Conservation (phyloP, 2,797 vertebrate genomes). For the Huso huso region DNA sequence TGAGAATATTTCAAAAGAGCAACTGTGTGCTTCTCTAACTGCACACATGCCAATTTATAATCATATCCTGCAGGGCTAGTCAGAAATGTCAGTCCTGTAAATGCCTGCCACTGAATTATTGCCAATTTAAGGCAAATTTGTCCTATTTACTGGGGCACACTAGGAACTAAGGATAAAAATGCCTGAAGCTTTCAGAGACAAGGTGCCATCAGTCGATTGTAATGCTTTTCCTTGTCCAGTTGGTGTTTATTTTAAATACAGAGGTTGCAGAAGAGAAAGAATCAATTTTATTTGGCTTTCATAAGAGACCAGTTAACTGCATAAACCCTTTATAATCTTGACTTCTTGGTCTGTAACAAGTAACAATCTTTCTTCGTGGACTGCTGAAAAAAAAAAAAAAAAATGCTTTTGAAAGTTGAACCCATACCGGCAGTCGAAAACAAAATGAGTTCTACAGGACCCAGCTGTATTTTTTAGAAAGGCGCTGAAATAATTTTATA, state of each 20-base stretch:
- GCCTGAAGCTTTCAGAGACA: constrained; percentile 39
- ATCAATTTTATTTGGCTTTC: too few species aligned
- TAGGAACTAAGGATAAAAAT: constrained; percentile 36
- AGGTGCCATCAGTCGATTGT: constrained; percentile 47
- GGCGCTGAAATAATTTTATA: too few species aligned
- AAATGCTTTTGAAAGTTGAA: too few species aligned
- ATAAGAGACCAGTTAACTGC: too few species aligned
- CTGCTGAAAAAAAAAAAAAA: too few species aligned
- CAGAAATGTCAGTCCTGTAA: neutral
- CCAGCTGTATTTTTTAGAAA: too few species aligned
- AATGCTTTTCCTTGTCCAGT: constrained; percentile 54
- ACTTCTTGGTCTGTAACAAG: too few species aligned
- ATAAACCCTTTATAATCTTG: too few species aligned
- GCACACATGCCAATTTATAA: constrained; percentile 1
- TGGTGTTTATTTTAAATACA: constrained; percentile 59
- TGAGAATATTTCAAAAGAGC: neutral
- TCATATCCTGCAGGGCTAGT: constrained; percentile 1
- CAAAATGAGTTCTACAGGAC: too few species aligned
- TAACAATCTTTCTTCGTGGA: too few species aligned
- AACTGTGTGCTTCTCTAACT: neutral
- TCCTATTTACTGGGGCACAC: constrained; percentile 37
- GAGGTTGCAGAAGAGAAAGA: constrained; percentile 20
- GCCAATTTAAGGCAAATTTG: constrained; percentile 41
- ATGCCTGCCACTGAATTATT: constrained; percentile 21
- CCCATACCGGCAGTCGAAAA: too few species aligned